Percentiles rank a stretch among this genome's conserved stretches.
phyloP scores from a whole-genome alignment of 2,113 vertebrate species.

The Phocoena sinus region DNA sequence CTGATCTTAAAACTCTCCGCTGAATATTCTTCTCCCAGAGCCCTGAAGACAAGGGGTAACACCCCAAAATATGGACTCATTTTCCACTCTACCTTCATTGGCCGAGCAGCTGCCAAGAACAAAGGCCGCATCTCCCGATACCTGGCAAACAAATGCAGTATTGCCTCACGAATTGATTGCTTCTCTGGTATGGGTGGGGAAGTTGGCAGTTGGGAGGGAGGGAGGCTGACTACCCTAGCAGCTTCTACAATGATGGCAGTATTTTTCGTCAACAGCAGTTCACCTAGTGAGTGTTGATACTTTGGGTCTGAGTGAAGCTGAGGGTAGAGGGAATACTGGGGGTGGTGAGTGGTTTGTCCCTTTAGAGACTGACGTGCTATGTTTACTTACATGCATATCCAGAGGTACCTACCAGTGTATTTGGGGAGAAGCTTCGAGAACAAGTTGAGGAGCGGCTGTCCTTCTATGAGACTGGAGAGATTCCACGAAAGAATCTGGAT shows the following conservation, averaged over 20 bases:
- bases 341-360: background rate
- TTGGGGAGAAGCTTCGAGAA: slow-evolving; percentile 91
- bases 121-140: slow-evolving; percentile 98
- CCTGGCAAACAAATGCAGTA: slow-evolving; percentile 97
- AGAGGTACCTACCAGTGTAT: slow-evolving; percentile 94
- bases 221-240: background rate
- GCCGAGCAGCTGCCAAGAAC: slow-evolving; percentile 95
- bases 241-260: slow-evolving; percentile 88
- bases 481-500: slow-evolving; percentile 93
- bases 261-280: slow-evolving; percentile 99
- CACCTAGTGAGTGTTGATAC: slow-evolving; percentile 90
- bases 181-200: slow-evolving; percentile 89
- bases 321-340: background rate
- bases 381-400: background rate
- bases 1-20: background rate
- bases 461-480: slow-evolving; percentile 93
- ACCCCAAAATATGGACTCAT: slow-evolving; percentile 98
- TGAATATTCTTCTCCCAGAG: slow-evolving; percentile 80
- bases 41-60: slow-evolving; percentile 94
- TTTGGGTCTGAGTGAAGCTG: slow-evolving; percentile 86
- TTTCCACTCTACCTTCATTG: slow-evolving; percentile 98
- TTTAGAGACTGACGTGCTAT: background rate
- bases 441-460: slow-evolving; percentile 95
- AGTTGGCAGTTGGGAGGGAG: background rate
- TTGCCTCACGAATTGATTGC: slow-evolving; percentile 96